Evolutionary conservation across 1,140 invertebrate species (phyloP), one percentile per base, ranked within the genome.

Genomic region (Pemphigus obesinymphae): DNA sequence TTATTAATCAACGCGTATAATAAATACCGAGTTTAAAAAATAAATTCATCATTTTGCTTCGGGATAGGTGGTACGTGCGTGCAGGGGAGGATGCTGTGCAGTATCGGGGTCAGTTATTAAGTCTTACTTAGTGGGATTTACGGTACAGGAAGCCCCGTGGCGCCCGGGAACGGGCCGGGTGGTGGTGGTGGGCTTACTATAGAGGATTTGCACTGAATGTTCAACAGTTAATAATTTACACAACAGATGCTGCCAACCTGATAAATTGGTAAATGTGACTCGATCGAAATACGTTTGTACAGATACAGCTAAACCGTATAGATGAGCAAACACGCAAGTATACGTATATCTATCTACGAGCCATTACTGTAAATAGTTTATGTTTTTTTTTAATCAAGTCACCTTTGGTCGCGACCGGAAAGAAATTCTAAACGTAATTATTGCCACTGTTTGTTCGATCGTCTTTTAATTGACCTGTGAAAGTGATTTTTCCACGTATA

Each of bases 191-290:
- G 17, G 68, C 37, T 70, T 70, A 70, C 68, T 26, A 1, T 23
- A 70, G 66, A 70, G 68, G 68, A 70, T 70, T 70, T 70, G 13
- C 40, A 3, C 40, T 43, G 23, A 40, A 70, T 45, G 40, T 70
- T 45, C 68, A 45, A 70, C 68, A 45, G 68, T 45, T 70, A 45
- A 70, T 45, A 70, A 70, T 70, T 70, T 45, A 45, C 68, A n/a
- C 40, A n/a, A 26, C 68, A 70, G 23, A 45, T 26, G 68, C 37
- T 70, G 23, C 43, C 37, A 40, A 70, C 68, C 68, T 23, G 68
- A 70, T 45, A 45, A 70, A 70, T 45, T 43, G 40, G 40, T 70
- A 70, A 70, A 70, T n/a, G 68, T 20, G 40, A 29, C 68, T 45
- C 68, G 68, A 70, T 45, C 40, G 23, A 26, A 70, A 45, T 45